Evolutionary conservation across 2,888 invertebrate species (phyloP), one percentile per base, ranked within the genome.

Genomic region (Acanthosoma haemorrhoidale): DNA sequence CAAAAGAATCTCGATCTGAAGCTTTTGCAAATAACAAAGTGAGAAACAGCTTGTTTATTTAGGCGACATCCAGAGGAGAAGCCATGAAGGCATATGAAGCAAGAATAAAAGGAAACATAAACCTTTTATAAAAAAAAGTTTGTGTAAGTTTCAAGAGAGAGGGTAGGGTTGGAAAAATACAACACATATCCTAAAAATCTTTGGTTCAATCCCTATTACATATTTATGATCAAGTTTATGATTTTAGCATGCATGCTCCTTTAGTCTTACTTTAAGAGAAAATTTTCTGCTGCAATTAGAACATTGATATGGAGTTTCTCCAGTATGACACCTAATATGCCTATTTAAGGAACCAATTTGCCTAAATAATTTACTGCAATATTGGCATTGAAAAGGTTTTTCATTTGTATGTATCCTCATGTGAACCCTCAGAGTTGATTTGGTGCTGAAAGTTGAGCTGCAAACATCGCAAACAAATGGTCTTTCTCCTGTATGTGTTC

Each of bases 321-420:
- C 16, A 15, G 31, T 31, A 36, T 51, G 67, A 51, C 34, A 32
- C 11, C 21, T 59, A 1, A 34, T 41, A 29, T 69, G 69, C n/a
- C 57, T 16, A 38, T 41, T 60, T 13, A 69, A 11, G 4, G 38
- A 38, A 4, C 59, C 59, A 18, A 21, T 36, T 38, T 31, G 58
- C n/a, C 29, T 21, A 13, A 60, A 69, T 18, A 18, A 39, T 59
- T 69, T 59, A 31, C 39, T 31, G 39, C 69, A 69, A 41, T 32
- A 69, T 16, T 59, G 31, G 39, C 69, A 69, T 21, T 38, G 36
- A 38, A 60, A 69, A n/a, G 58, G 58, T 38, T 60, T 69, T 15
- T 69, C 69, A 60, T 34, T 38, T 11, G 1, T 60, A 15, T 69
- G 69, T 38, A 60, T 60, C 38, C 15, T 69, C 15, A 59, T 9